These are phyloP conservation scores for Cynoglossus semilaevis DNA, from an alignment of 2,113 vertebrate genomes.

Conservation along the genomic window DNA sequence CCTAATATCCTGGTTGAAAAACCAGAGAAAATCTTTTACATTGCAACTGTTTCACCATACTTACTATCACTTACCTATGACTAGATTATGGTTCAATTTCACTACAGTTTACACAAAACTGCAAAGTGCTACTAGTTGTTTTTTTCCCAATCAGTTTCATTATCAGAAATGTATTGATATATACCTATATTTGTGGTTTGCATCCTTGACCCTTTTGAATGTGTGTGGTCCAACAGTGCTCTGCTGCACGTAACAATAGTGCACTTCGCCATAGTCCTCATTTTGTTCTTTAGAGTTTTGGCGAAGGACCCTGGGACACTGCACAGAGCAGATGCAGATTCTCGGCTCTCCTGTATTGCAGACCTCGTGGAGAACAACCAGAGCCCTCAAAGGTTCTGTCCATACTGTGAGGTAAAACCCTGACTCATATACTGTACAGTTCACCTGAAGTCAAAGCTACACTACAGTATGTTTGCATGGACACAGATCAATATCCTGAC, in stretches of 20 bases:
- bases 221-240: conserved; percentile 63
- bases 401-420: conserved; percentile 79
- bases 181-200: neutral
- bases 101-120: too few species aligned
- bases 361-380: conserved; percentile 76
- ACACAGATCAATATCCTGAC: neutral
- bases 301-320: conserved; percentile 72
- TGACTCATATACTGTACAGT: neutral
- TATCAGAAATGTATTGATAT: neutral
- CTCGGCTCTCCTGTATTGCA: conserved; percentile 68
- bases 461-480: too few species aligned
- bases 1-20: conserved; percentile 78
- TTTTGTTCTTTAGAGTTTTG: conserved; percentile 74
- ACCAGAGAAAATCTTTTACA: neutral
- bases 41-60: too few species aligned
- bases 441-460: too few species aligned
- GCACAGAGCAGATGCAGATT: conserved; percentile 57
- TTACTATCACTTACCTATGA: too few species aligned
- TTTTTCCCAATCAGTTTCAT: neutral
- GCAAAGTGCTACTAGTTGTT: too few species aligned
- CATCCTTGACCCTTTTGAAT: conserved; percentile 69
- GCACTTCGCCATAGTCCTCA: conserved; percentile 67
- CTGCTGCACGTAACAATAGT: conserved; percentile 69
- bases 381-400: conserved; percentile 73
- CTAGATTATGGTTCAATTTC: too few species aligned